These are phyloP conservation scores for Oophaga pumilio DNA, from an alignment of 2,113 vertebrate species.

Conservation along the genomic window DNA sequence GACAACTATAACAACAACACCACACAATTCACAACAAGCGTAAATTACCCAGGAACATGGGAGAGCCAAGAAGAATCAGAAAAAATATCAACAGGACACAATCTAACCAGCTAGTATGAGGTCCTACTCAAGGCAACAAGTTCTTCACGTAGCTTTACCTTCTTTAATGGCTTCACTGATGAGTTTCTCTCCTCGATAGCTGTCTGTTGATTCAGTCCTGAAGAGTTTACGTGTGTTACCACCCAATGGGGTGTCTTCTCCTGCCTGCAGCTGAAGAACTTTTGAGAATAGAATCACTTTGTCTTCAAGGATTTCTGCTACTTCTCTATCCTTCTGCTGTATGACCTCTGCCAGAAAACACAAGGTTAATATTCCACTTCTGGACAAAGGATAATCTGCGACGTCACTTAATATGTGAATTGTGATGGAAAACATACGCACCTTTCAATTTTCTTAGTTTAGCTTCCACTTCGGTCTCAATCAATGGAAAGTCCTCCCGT, in stretches of 20 bases:
- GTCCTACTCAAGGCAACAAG: neutral
- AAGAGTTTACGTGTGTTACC: slow-evolving; percentile 76
- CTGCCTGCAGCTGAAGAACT: slow-evolving; percentile 76
- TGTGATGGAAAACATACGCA: slow-evolving; percentile 52
- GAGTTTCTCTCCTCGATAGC: slow-evolving; percentile 78
- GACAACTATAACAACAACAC: too few relatives aligned
- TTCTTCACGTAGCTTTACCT: slow-evolving; percentile 66
- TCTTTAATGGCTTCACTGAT: slow-evolving; percentile 82
- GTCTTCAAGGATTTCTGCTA: slow-evolving; percentile 84
- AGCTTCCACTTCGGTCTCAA: slow-evolving; percentile 87
- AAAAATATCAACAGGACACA: neutral
- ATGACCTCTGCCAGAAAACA: slow-evolving; percentile 75
- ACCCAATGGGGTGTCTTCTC: slow-evolving; percentile 67
- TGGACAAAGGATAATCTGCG: neutral
- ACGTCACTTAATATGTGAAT: neutral
- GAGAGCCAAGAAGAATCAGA: neutral
- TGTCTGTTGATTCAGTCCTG: slow-evolving; percentile 77
- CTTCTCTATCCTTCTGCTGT: slow-evolving; percentile 82
- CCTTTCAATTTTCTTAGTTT: slow-evolving; percentile 85
- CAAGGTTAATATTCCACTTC: neutral
- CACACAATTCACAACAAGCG: too few relatives aligned
- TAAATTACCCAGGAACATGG: neutral
- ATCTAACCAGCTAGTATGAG: neutral
- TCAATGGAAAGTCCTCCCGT: slow-evolving; percentile 85
- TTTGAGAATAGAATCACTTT: slow-evolving; percentile 84